phyloP scores from a whole-genome alignment of 2,888 invertebrate genomes.

The Drosophila bunnanda region DNA sequence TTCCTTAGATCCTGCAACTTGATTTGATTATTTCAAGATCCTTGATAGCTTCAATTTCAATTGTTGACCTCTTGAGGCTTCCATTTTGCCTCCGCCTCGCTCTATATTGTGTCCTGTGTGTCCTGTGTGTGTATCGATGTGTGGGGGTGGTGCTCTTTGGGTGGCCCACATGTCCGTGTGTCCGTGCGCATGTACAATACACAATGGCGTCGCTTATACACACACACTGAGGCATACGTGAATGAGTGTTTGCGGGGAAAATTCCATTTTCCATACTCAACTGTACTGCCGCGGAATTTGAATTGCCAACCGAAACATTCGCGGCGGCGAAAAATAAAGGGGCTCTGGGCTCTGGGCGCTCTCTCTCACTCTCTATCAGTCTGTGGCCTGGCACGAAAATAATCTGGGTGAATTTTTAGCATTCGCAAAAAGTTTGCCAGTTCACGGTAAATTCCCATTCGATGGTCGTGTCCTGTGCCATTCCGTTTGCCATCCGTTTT shows the following conservation, averaged over 20 bases:
- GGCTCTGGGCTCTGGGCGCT: background rate
- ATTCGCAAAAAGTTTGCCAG: conserved; percentile 55
- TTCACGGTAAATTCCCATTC: conserved; percentile 53
- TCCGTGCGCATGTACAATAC: conserved; percentile 48
- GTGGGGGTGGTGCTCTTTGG: conserved; percentile 32
- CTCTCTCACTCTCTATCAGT: conserved; percentile 17
- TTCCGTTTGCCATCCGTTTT: conserved; percentile 10
- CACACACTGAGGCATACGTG: conserved; percentile 11
- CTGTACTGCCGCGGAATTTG: conserved; percentile 76
- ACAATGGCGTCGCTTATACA: conserved; percentile 43
- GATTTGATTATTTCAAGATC: conserved; percentile 6
- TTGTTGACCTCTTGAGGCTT: conserved; percentile 34
- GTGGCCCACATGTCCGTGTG: conserved; percentile 16
- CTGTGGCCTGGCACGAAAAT: conserved; percentile 51
- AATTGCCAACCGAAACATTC: conserved; percentile 75
- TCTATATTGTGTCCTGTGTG: conserved; percentile 1
- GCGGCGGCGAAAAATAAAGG: conserved; percentile 59
- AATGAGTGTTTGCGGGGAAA: conserved; percentile 49
- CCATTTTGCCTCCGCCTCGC: conserved; percentile 2
- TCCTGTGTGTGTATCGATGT: conserved; percentile 29
- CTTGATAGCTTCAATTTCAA: background rate
- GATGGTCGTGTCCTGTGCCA: conserved; percentile 25
- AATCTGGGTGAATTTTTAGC: conserved; percentile 56
- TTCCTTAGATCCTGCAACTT: background rate
- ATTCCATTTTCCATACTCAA: conserved; percentile 78